Evolutionary conservation across 2,797 vertebrate genomes (phyloP), one percentile per base, ranked within the genome.

Genomic region (Typhlichthys subterraneus): DNA sequence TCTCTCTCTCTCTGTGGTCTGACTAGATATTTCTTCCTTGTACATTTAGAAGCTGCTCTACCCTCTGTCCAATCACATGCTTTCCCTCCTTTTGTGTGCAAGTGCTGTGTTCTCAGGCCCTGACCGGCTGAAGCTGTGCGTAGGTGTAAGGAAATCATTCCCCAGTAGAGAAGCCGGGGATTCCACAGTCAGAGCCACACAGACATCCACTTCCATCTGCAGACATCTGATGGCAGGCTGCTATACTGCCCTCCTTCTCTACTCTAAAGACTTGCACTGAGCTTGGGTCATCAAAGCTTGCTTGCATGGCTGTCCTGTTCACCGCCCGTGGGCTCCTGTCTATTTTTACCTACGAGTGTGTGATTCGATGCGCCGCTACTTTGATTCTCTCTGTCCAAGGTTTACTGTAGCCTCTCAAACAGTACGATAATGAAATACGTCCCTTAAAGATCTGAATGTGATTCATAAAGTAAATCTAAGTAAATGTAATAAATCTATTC

Each of bases 131-230:
- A 81, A 69, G 65, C 45, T 50, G 48, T 38, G 66, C 42, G 80
- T 85, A 77, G 81, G 80, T 61, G 77, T 81, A 69, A 33, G 70
- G 59, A 79, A 83, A 84, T 78, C 74, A 72, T 81, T 81, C 73
- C 80, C 69, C 63, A 59, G 56, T 59, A 63, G 58, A 77, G 76
- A 78, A 72, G 72, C 79, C 45, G 74, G 74, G 63, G 61, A 69
- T 53, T 76, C 48, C 58, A 12, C 61, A 64, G 73, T 73, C 59
- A 75, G 69, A 80, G 56, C 53, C 62, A 64, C 69, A 60, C 53
- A 66, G 73, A 72, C 48, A 61, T 70, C 73, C 59, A 61, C 57
- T 55, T 66, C 68, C 65, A 62, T 76, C 59, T 67, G 61, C 59
- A 46, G 67, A 77, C 74, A 77, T 84, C 69, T 85, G 61, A 76